Conservation (phyloP, 2,888 invertebrate genomes). For the Parapristionchus giblindavisi region DNA sequence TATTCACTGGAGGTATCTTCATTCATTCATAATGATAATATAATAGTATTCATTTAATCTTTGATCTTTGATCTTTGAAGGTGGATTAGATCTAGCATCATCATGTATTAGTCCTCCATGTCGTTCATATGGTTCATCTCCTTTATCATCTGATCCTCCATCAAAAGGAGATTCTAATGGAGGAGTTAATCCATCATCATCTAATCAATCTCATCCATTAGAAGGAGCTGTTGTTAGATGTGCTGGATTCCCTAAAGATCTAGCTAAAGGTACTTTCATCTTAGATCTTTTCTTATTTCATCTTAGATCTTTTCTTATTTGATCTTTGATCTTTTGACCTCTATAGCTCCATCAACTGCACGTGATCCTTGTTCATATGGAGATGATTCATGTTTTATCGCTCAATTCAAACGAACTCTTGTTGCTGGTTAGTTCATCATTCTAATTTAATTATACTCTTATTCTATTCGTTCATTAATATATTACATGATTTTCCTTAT, state of each 20-base stretch:
- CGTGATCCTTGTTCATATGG: slow-evolving; percentile 84
- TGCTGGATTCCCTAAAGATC: slow-evolving; percentile 66
- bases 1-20: slow-evolving; percentile 45
- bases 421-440: slow-evolving; percentile 82
- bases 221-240: slow-evolving; percentile 60
- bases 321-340: background rate
- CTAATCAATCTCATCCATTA: slow-evolving; percentile 18
- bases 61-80: background rate
- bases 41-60: no score
- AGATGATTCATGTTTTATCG: slow-evolving; percentile 94
- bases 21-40: background rate
- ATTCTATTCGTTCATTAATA: no score
- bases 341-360: slow-evolving; percentile 62
- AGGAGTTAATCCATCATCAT: slow-evolving; percentile 3
- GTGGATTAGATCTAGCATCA: slow-evolving; percentile 24
- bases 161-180: slow-evolving; percentile 11
- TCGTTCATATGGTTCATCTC: slow-evolving; percentile 15
- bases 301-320: slow-evolving; percentile 7
- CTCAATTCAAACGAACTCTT: slow-evolving; percentile 82
- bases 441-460: no score
- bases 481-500: no score
- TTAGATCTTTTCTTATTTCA: background rate
- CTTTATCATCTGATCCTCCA: background rate
- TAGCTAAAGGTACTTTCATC: slow-evolving; percentile 40
- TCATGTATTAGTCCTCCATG: slow-evolving; percentile 11